Conservation (phyloP, 2,113 vertebrate genomes). For the Calypte anna region DNA sequence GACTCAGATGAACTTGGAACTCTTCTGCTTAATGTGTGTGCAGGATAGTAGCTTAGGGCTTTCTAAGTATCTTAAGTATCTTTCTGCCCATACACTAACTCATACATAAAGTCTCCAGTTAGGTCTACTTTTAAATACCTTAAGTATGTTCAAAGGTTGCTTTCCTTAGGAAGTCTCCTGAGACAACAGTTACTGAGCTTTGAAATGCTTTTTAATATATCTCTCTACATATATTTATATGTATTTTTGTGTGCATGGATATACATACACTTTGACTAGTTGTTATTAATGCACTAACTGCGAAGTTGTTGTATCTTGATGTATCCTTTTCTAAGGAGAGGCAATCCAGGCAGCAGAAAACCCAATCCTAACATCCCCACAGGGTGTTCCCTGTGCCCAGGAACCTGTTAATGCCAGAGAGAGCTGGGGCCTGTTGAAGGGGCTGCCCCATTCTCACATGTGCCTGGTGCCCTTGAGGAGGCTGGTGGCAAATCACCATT, state of each 20-base stretch:
- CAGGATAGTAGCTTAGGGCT: background rate
- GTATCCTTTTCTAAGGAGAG: background rate
- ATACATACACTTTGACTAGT: background rate
- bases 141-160: background rate
- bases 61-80: background rate
- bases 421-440: background rate
- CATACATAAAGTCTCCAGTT: background rate
- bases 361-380: background rate
- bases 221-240: background rate
- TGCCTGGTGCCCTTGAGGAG: background rate
- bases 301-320: background rate
- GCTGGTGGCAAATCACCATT: background rate
- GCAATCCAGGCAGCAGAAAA: background rate
- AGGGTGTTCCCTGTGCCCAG: background rate
- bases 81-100: background rate
- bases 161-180: background rate
- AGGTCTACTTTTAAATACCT: background rate
- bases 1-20: background rate
- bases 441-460: background rate
- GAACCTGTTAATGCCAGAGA: background rate
- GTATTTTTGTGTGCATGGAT: background rate
- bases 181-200: accelerated
- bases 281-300: background rate
- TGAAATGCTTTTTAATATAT: background rate
- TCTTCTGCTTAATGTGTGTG: background rate